phyloP scores from a whole-genome alignment of 1,140 invertebrate genomes.

The Drosophila parvula region DNA sequence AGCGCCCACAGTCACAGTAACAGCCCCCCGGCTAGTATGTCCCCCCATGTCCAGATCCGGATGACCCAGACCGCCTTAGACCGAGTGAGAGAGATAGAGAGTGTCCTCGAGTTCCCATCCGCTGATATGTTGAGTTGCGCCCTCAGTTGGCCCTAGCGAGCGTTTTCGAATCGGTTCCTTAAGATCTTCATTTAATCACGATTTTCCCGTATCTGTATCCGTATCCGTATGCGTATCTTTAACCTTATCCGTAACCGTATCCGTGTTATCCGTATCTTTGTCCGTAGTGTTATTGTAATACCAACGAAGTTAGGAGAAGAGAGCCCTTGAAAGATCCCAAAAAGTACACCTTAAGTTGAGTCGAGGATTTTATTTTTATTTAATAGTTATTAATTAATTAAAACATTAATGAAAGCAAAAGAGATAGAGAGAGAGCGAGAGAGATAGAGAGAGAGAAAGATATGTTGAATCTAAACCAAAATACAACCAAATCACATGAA shows the following conservation, averaged over 20 bases:
- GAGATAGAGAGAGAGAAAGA: background rate
- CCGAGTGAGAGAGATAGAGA: constrained; percentile 3
- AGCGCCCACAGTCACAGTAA: constrained; percentile 26
- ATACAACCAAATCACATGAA: constrained; percentile 62
- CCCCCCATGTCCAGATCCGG: background rate
- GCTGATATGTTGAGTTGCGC: constrained; percentile 46
- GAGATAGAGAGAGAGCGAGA: background rate
- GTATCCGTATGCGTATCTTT: constrained; percentile 6
- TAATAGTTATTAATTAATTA: background rate
- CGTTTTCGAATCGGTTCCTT: constrained; percentile 14
- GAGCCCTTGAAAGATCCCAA: background rate
- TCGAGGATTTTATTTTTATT: constrained; percentile 23
- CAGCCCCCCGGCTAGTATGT: background rate
- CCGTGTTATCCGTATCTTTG: constrained; percentile 36
- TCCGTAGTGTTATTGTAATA: constrained; percentile 14
- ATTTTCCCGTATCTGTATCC: constrained; percentile 13
- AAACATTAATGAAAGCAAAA: no score
- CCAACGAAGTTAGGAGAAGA: background rate
- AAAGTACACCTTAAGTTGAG: constrained; percentile 15
- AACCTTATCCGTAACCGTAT: constrained; percentile 14
- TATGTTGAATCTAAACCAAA: constrained; percentile 37
- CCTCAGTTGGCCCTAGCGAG: constrained; percentile 65
- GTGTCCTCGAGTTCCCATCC: constrained; percentile 27
- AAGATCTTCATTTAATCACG: constrained; percentile 17
- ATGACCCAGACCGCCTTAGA: background rate